A percentile compares a stretch with the other conserved stretches of the same genome.
These are phyloP conservation scores for Scaptomyza parva DNA, from an alignment of 2,888 invertebrate genomes.

Conservation along the genomic window DNA sequence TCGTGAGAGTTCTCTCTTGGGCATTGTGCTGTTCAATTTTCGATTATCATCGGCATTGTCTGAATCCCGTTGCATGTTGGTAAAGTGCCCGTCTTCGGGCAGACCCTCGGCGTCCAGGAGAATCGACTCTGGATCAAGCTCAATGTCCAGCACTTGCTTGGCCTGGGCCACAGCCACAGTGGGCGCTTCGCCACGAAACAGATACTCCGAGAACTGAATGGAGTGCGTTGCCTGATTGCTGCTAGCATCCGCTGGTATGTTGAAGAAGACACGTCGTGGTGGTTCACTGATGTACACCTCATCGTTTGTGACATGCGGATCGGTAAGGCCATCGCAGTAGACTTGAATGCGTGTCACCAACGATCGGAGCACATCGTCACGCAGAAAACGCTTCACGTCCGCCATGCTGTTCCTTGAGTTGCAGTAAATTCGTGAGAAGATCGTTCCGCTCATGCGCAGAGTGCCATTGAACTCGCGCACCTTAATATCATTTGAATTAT, in stretches of 20 bases:
- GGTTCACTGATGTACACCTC: constrained; percentile 92
- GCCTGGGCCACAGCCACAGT: constrained; percentile 92
- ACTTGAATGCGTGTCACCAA: constrained; percentile 94
- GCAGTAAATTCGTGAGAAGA: constrained; percentile 89
- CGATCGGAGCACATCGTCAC: constrained; percentile 94
- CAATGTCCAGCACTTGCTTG: constrained; percentile 92
- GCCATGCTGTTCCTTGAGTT: constrained; percentile 90
- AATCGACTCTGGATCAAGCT: constrained; percentile 89
- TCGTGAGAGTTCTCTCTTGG: constrained; percentile 87
- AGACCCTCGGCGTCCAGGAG: constrained; percentile 91
- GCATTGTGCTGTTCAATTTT: constrained; percentile 85
- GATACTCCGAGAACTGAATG: constrained; percentile 93
- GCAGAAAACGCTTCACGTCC: constrained; percentile 90
- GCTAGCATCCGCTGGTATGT: constrained; percentile 86
- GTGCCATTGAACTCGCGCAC: constrained; percentile 81
- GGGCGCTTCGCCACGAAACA: constrained; percentile 95
- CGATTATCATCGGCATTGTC: constrained; percentile 69
- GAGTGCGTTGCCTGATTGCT: constrained; percentile 6
- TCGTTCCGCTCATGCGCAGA: constrained; percentile 81
- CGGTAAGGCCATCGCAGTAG: constrained; percentile 95
- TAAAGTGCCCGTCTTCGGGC: constrained; percentile 88
- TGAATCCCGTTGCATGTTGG: constrained; percentile 23
- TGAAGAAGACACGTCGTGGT: constrained; percentile 93
- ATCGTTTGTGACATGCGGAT: constrained; percentile 77
- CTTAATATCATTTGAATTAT: constrained; percentile 60